phyloP scores from a whole-genome alignment of 2,888 invertebrate genomes.

The Iphiclides podalirius region DNA sequence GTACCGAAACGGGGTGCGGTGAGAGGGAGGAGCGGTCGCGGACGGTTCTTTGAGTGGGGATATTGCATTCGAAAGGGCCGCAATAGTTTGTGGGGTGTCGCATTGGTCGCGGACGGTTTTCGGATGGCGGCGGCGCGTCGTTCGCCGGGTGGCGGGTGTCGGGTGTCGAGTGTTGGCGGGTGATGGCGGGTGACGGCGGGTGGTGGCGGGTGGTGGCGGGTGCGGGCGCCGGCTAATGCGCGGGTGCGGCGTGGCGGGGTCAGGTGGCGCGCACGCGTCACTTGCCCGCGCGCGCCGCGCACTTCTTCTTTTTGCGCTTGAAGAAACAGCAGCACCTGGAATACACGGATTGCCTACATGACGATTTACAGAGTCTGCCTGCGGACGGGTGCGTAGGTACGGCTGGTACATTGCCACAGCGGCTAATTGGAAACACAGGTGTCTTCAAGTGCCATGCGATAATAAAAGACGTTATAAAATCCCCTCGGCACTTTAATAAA shows the following conservation, averaged over 20 bases:
- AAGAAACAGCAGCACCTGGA: slow-evolving; percentile 99
- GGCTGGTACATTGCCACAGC: no score
- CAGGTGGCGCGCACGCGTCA: slow-evolving; percentile 83
- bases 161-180: not conserved
- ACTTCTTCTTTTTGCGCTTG: slow-evolving; percentile 99
- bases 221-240: slow-evolving; percentile 8
- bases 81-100: no score
- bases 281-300: slow-evolving; percentile 90
- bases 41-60: no score
- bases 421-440: no score
- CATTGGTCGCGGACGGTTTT: no score
- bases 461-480: no score
- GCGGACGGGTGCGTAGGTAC: slow-evolving; percentile 49
- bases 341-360: slow-evolving; percentile 79
- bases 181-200: not conserved
- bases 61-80: no score
- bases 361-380: slow-evolving; percentile 77
- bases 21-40: no score
- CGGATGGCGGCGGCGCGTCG: slow-evolving; percentile 1
- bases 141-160: not conserved
- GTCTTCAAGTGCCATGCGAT: no score
- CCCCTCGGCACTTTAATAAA: no score
- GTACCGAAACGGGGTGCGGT: no score
- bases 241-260: slow-evolving; percentile 32
- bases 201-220: slow-evolving; percentile 15